Evolutionary conservation across 2,888 invertebrate genomes (phyloP), one percentile per base, ranked within the genome.

Genomic region (Tipula lateralis): DNA sequence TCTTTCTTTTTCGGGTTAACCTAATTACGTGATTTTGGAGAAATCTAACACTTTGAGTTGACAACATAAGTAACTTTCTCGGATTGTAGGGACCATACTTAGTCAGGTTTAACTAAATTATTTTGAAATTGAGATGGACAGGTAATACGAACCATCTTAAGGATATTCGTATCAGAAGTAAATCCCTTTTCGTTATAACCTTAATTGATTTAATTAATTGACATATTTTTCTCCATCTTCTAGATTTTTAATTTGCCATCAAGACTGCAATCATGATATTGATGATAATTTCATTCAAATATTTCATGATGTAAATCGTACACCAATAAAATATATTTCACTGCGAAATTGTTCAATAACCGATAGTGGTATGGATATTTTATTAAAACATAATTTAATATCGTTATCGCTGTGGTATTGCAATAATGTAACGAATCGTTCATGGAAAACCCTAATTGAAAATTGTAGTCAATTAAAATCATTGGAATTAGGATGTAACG

Each of bases 321-420:
- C 96, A 12, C 92, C 94, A 85, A 90, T 97, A 83, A 93, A 93
- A 87, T 91, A 92, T 85, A 93, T 96, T 12, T 92, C 92, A 87
- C 91, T 97, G 86, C 91, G 94, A 84, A 94, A 95, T 88, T 93
- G 95, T 29, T 92, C 92, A 50, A 92, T 97, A 82, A 94, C 94
- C 9, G 94, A 95, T 88, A 91, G 92, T 85, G 94, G 95, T 85
- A 90, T 97, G 84, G 91, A 92, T 86, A 92, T 93, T 84, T 90
- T 97, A 16, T 91, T 95, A 89, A 92, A 92, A 84, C 97, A 97
- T 89, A 93, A 94, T 86, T 92, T 96, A 50, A 90, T 92, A 13
- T 94, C 95, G 86, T 90, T 98, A 83, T 95, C 96, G 87, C 91
- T 97, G 86, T 92, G 93, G 85, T 94, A 95, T 87, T 96, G 96